Evolutionary conservation across 2,113 vertebrate genomes (phyloP).

Genomic region (Argyrosomus japonicus): DNA sequence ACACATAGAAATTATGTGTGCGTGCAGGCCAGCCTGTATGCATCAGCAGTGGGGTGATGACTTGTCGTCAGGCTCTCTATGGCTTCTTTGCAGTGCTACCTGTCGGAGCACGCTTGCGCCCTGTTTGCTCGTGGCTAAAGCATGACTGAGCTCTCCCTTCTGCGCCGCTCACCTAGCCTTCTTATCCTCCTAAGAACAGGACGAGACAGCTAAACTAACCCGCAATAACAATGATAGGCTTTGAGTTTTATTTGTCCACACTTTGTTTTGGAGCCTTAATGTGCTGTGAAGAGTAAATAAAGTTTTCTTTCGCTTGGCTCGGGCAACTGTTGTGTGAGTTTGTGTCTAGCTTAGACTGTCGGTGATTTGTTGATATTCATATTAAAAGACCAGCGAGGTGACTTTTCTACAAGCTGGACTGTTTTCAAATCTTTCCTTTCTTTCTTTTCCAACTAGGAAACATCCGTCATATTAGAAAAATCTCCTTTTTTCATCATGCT

Average conservation of each 20-base stretch:
- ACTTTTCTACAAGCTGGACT: not conserved
- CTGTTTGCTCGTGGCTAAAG: conserved; percentile 65
- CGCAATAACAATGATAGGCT: conserved; percentile 2
- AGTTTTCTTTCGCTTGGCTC: not conserved
- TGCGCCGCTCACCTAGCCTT: conserved; percentile 31
- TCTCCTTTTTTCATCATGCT: conserved; percentile 73
- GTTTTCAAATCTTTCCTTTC: conserved; percentile 53
- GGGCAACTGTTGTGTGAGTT: not conserved
- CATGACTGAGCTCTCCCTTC: conserved; percentile 46
- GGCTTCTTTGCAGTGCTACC: conserved; percentile 44
- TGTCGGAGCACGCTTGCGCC: conserved; percentile 67
- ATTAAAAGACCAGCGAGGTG: not conserved
- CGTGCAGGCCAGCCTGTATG: conserved; percentile 28
- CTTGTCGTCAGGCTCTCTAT: conserved; percentile 17
- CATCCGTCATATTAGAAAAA: conserved; percentile 68
- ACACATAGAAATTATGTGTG: conserved; percentile 36
- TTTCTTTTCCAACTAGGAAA: conserved; percentile 73
- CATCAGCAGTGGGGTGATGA: conserved; percentile 31
- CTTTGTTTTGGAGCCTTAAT: not conserved
- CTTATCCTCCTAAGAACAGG: conserved; percentile 4
- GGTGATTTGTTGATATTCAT: conserved; percentile 15
- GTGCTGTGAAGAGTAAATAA: not conserved
- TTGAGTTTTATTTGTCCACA: not conserved
- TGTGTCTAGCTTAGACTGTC: not conserved
- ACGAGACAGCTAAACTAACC: conserved; percentile 22